Conservation (phyloP, 2,797 vertebrate species). For the Etheostoma perlongum region DNA sequence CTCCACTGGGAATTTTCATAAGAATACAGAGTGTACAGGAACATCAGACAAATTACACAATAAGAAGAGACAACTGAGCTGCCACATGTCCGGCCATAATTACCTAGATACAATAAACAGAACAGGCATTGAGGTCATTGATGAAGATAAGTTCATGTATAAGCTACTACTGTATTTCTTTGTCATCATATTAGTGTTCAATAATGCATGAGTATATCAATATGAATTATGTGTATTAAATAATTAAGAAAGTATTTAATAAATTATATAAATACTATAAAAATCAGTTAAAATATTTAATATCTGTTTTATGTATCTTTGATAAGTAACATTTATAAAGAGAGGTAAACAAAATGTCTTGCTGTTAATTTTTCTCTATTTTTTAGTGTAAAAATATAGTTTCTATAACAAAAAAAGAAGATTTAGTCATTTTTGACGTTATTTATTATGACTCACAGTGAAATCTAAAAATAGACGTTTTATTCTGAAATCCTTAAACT, state of each 20-base stretch:
- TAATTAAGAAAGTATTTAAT: neutral
- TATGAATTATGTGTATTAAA: neutral
- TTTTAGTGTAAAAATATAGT: neutral
- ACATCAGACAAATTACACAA: constrained; percentile 4
- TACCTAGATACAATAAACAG: constrained; percentile 14
- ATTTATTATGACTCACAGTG: constrained; percentile 19
- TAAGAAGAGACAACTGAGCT: constrained; percentile 15
- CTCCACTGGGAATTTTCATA: constrained; percentile 87
- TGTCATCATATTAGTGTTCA: constrained; percentile 10
- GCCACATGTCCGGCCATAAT: constrained; percentile 16
- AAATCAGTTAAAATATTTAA: too few species aligned
- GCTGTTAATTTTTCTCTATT: neutral
- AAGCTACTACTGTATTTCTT: neutral
- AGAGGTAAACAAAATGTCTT: neutral
- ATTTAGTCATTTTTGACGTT: neutral
- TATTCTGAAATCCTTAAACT: constrained; percentile 31
- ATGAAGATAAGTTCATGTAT: constrained; percentile 12
- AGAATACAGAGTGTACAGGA: neutral
- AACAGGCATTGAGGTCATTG: constrained; percentile 17
- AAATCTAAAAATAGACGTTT: constrained; percentile 27
- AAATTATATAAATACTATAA: neutral
- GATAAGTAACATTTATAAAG: neutral
- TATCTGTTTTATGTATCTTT: neutral
- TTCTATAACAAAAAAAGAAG: neutral
- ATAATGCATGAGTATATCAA: neutral